phyloP scores from a whole-genome alignment of 2,888 invertebrate genomes.

The Teinopalpus imperialis region DNA sequence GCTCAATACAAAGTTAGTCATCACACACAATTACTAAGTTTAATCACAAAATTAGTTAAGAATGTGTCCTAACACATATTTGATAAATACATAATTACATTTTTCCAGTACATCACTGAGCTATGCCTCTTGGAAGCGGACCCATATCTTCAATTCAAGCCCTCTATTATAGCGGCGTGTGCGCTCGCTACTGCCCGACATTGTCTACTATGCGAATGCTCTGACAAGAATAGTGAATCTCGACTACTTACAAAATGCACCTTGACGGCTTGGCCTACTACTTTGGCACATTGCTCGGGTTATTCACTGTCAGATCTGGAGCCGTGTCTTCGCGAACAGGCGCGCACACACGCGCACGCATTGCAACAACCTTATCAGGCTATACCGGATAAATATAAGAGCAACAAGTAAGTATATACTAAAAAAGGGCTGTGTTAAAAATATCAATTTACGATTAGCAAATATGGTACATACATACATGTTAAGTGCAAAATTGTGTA shows the following conservation, averaged over 20 bases:
- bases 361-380: constrained; percentile 88
- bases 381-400: constrained; percentile 94
- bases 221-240: constrained; percentile 23
- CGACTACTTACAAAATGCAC: constrained; percentile 29
- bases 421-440: too few species aligned
- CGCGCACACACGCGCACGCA: constrained; percentile 86
- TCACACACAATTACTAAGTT: too few species aligned
- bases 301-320: constrained; percentile 85
- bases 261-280: constrained; percentile 83
- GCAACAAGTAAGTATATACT: constrained; percentile 84
- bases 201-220: constrained; percentile 77
- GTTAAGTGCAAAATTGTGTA: too few species aligned
- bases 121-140: constrained; percentile 93
- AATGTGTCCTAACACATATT: too few species aligned
- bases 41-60: too few species aligned
- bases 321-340: constrained; percentile 85
- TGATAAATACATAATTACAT: constrained; percentile 3
- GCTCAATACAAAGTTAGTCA: too few species aligned
- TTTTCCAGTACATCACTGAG: constrained; percentile 89
- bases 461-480: too few species aligned
- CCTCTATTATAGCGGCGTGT: constrained; percentile 91
- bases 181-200: constrained; percentile 91
- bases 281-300: constrained; percentile 84
- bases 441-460: too few species aligned
- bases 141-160: constrained; percentile 90